Evolutionary conservation across 2,113 vertebrate genomes (phyloP).

Genomic region (Pachypanchax playfairii): DNA sequence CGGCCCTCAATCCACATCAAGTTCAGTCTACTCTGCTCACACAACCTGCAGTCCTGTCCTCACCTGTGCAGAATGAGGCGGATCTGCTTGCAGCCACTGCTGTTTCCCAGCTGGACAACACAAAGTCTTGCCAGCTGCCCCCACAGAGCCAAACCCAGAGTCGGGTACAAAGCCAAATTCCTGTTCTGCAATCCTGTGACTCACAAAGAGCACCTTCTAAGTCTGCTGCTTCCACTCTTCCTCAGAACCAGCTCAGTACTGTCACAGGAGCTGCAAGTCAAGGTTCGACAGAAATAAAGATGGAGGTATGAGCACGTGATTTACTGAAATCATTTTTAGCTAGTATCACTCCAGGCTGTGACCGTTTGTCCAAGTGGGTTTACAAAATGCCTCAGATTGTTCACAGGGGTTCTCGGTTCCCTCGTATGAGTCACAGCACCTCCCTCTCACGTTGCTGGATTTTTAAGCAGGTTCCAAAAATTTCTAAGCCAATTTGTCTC

Average conservation of each 20-base stretch:
- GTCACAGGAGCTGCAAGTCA: slow-evolving; percentile 46
- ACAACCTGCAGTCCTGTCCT: slow-evolving; percentile 53
- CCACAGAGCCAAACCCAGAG: slow-evolving; percentile 48
- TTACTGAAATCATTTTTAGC: slow-evolving; percentile 1
- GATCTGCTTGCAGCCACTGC: slow-evolving; percentile 40
- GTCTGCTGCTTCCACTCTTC: slow-evolving; percentile 54
- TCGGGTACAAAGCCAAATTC: slow-evolving; percentile 65
- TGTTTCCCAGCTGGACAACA: slow-evolving; percentile 52
- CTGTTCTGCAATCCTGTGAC: slow-evolving; percentile 72
- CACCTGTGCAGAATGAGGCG: slow-evolving; percentile 44
- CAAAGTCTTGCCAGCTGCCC: slow-evolving; percentile 48
- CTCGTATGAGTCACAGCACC: too few relatives aligned
- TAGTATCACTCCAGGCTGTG: too few relatives aligned
- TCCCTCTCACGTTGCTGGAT: too few relatives aligned
- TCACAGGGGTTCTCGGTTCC: too few relatives aligned
- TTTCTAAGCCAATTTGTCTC: too few relatives aligned
- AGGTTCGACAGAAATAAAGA: slow-evolving; percentile 54
- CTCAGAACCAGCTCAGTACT: slow-evolving; percentile 62
- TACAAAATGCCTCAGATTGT: too few relatives aligned
- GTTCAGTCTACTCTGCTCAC: slow-evolving; percentile 30
- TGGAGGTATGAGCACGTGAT: slow-evolving; percentile 62
- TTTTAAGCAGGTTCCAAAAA: too few relatives aligned
- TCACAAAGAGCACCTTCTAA: slow-evolving; percentile 71
- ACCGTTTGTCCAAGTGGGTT: too few relatives aligned
- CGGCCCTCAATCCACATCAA: slow-evolving; percentile 29